Evolutionary conservation across 1,140 invertebrate species (phyloP).

Genomic region (Drosophila pruinosa): DNA sequence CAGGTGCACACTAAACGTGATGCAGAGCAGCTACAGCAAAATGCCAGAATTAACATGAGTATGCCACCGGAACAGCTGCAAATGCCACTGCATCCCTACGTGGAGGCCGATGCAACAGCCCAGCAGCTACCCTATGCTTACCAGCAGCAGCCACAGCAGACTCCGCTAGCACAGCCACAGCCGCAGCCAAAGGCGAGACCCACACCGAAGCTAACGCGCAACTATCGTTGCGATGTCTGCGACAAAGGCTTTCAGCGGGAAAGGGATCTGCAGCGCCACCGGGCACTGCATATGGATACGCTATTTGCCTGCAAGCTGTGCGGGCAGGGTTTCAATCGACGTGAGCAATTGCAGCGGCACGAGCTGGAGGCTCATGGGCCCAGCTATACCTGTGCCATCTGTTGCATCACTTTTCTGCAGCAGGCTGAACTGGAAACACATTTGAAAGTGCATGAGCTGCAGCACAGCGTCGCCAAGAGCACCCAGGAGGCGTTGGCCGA

Average conservation of each 20-base stretch:
- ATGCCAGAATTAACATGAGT: slow-evolving; percentile 36
- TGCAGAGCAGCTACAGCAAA: slow-evolving; percentile 51
- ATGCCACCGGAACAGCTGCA: slow-evolving; percentile 55
- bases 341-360: slow-evolving; percentile 87
- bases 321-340: slow-evolving; percentile 86
- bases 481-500: slow-evolving; percentile 59
- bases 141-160: slow-evolving; percentile 23
- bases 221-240: slow-evolving; percentile 85
- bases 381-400: slow-evolving; percentile 84
- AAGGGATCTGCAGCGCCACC: slow-evolving; percentile 86
- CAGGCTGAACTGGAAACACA: slow-evolving; percentile 85
- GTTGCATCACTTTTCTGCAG: slow-evolving; percentile 84
- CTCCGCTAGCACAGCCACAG: not conserved
- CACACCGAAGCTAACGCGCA: slow-evolving; percentile 35
- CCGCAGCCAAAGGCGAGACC: slow-evolving; percentile 20
- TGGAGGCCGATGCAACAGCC: slow-evolving; percentile 15
- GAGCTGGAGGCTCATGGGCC: slow-evolving; percentile 85
- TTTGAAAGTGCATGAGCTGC: slow-evolving; percentile 84
- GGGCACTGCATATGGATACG: slow-evolving; percentile 85
- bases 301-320: slow-evolving; percentile 86
- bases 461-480: slow-evolving; percentile 64
- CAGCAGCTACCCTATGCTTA: slow-evolving; percentile 5
- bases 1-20: slow-evolving; percentile 83
- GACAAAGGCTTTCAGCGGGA: slow-evolving; percentile 86
- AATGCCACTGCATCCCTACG: slow-evolving; percentile 34